phyloP scores from a whole-genome alignment of 2,113 vertebrate species.

The Aegypius monachus region DNA sequence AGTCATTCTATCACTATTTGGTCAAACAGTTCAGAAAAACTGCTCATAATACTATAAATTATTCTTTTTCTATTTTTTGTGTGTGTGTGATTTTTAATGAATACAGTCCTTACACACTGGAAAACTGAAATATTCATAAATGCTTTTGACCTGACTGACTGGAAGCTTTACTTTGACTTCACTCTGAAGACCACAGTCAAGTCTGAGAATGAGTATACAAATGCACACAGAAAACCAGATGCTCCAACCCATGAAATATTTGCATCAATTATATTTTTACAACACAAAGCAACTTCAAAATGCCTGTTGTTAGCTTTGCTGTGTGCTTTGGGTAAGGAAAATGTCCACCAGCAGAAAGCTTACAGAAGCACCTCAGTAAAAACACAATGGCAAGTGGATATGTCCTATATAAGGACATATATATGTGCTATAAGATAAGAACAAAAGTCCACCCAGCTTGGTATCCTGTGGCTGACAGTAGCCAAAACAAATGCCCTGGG shows the following conservation, averaged over 20 bases:
- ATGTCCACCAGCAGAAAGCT: neutral
- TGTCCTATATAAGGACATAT: neutral
- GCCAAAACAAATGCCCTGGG: neutral
- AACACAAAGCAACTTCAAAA: neutral
- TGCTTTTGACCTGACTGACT: neutral
- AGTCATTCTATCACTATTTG: neutral
- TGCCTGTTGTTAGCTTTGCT: neutral
- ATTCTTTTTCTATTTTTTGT: neutral
- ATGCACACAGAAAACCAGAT: neutral
- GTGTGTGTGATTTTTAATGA: neutral
- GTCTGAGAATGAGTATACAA: neutral
- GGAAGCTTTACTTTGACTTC: neutral
- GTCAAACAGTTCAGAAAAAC: neutral
- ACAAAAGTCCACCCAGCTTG: neutral
- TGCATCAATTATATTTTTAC: neutral
- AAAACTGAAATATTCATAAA: neutral
- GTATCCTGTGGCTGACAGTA: neutral
- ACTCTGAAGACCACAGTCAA: neutral
- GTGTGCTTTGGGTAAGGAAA: neutral
- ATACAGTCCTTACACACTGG: neutral
- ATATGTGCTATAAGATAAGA: neutral
- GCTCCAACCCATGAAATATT: neutral
- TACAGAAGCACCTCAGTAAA: neutral
- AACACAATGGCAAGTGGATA: neutral
- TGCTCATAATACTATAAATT: neutral